Percentiles rank a stretch among this genome's conserved stretches.
Conservation (phyloP, 2,797 vertebrate species). For the Ammospiza maritima region DNA sequence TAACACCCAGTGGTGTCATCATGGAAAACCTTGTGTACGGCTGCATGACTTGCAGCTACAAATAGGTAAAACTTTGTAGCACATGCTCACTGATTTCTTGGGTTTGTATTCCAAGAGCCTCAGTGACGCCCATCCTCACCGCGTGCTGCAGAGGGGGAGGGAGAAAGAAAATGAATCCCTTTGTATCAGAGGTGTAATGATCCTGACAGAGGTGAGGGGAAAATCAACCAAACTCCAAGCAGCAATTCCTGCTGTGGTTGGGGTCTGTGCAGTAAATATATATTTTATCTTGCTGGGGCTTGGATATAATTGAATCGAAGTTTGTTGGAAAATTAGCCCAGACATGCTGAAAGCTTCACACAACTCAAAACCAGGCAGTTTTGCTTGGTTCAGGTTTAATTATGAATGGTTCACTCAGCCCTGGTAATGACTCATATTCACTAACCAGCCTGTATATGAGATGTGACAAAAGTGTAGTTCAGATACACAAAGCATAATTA, state of each 20-base stretch:
- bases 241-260: background rate
- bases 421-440: conserved; percentile 48
- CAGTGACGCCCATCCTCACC: background rate
- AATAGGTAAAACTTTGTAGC: background rate
- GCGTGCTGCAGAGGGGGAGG: background rate
- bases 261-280: background rate
- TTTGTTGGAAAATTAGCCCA: background rate
- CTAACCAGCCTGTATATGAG: conserved; percentile 13
- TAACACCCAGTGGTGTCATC: background rate
- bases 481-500: conserved; percentile 66
- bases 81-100: background rate
- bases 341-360: background rate
- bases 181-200: background rate
- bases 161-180: background rate
- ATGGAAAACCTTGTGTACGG: background rate
- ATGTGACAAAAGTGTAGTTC: conserved; percentile 53
- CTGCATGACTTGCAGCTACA: background rate
- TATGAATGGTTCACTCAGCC: conserved; percentile 31
- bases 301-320: background rate
- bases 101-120: background rate
- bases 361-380: background rate
- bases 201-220: background rate
- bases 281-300: background rate
- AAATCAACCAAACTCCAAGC: background rate
- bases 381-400: conserved; percentile 36